Conservation (phyloP, 2,113 vertebrate genomes). For the Melanocharis versteri region DNA sequence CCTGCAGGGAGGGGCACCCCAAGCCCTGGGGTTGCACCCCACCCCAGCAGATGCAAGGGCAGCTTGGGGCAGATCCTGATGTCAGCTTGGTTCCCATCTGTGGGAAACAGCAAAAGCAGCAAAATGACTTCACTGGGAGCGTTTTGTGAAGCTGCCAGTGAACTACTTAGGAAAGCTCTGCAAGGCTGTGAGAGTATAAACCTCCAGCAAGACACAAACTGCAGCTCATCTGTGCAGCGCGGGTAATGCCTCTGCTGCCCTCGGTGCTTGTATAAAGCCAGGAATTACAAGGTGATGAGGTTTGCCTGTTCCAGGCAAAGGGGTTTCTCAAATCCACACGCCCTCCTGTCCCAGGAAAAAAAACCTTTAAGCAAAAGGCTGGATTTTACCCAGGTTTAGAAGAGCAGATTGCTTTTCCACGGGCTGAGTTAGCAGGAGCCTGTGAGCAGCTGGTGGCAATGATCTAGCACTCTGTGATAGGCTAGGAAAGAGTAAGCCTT, state of each 20-base stretch:
- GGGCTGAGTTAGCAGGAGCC: not conserved
- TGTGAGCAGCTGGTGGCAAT: not conserved
- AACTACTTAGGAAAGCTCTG: not conserved
- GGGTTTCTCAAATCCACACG: not conserved
- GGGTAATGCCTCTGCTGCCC: not conserved
- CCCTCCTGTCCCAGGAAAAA: not conserved
- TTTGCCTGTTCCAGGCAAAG: not conserved
- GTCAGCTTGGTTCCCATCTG: not conserved
- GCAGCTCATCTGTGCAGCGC: not conserved
- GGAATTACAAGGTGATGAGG: not conserved
- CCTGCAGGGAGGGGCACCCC: not conserved
- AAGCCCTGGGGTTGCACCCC: not conserved
- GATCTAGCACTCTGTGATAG: not conserved
- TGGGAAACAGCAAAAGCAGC: not conserved
- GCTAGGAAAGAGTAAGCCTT: not conserved
- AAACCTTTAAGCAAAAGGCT: not conserved
- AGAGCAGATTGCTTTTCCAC: not conserved
- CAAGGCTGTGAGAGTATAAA: not conserved
- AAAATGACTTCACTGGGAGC: not conserved
- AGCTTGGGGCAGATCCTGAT: not conserved
- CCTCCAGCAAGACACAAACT: not conserved
- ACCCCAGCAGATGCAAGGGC: not conserved
- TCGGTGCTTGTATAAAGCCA: not conserved
- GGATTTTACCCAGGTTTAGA: not conserved
- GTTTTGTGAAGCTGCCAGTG: conserved; percentile 3